phyloP scores from a whole-genome alignment of 53 echinoderm and acorn worm species.

The Henricia sp. region DNA sequence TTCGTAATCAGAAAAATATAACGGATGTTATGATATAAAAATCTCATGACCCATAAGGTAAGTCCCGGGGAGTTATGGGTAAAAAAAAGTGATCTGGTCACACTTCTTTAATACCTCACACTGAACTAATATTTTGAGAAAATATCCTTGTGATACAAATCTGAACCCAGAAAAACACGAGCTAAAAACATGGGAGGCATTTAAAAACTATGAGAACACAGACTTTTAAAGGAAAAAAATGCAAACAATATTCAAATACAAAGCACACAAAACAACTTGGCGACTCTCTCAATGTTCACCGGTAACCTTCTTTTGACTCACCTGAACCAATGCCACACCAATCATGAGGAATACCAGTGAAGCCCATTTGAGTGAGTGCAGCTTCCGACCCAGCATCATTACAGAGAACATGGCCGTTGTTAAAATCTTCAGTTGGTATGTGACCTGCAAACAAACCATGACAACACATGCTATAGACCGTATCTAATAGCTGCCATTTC shows the following conservation, averaged over 20 bases:
- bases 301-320: constrained; percentile 20
- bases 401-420: constrained; percentile 98
- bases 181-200: background rate
- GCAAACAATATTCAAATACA: too few relatives aligned
- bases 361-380: constrained; percentile 74
- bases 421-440: constrained; percentile 95
- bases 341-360: constrained; percentile 87
- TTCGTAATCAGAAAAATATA: too few relatives aligned
- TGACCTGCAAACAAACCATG: constrained; percentile 68
- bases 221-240: too few relatives aligned
- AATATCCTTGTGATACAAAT: too few relatives aligned
- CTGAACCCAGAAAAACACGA: background rate
- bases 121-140: too few relatives aligned
- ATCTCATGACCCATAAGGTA: too few relatives aligned
- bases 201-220: too few relatives aligned
- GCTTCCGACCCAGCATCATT: constrained; percentile 74
- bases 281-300: background rate
- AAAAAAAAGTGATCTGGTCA: too few relatives aligned
- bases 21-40: too few relatives aligned
- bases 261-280: too few relatives aligned
- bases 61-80: too few relatives aligned
- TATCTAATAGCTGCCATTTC: background rate
- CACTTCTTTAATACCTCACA: too few relatives aligned
- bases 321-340: constrained; percentile 92
- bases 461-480: background rate